These are phyloP conservation scores for Halichoerus grypus DNA, from an alignment of 2,113 vertebrate species.

Conservation along the genomic window DNA sequence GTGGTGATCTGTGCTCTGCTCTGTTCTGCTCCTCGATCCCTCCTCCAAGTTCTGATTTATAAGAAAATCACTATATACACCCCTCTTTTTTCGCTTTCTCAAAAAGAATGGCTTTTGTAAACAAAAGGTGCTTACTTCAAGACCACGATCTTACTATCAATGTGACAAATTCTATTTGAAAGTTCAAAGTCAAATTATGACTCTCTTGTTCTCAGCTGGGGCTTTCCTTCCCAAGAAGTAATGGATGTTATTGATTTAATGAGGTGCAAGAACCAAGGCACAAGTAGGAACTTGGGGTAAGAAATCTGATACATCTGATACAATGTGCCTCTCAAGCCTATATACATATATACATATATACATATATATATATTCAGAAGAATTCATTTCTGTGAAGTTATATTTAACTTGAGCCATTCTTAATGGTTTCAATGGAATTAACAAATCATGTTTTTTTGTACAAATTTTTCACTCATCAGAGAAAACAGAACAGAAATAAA, in stretches of 20 bases:
- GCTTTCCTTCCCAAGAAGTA: background rate
- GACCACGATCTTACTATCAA: background rate
- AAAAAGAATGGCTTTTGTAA: conserved; percentile 19
- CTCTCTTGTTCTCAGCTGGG: background rate
- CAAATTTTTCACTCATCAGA: conserved; percentile 10
- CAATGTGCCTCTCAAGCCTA: background rate
- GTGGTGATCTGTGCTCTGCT: background rate
- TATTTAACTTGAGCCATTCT: conserved; percentile 7
- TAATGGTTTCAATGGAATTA: background rate
- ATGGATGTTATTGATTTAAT: conserved; percentile 19
- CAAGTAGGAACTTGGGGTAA: background rate
- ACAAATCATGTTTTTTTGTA: background rate
- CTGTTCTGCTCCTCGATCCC: background rate
- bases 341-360: background rate
- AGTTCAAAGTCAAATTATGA: background rate
- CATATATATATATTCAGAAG: background rate
- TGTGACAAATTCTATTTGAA: background rate
- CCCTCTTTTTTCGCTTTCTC: background rate
- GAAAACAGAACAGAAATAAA: conserved; percentile 32
- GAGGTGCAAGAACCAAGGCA: background rate
- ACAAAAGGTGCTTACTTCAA: conserved; percentile 18
- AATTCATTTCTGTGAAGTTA: conserved; percentile 38
- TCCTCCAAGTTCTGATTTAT: background rate
- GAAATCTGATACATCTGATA: background rate
- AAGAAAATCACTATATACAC: conserved; percentile 28